These are phyloP conservation scores for Chesias legatella DNA, from an alignment of 2,888 invertebrate species.

Conservation along the genomic window DNA sequence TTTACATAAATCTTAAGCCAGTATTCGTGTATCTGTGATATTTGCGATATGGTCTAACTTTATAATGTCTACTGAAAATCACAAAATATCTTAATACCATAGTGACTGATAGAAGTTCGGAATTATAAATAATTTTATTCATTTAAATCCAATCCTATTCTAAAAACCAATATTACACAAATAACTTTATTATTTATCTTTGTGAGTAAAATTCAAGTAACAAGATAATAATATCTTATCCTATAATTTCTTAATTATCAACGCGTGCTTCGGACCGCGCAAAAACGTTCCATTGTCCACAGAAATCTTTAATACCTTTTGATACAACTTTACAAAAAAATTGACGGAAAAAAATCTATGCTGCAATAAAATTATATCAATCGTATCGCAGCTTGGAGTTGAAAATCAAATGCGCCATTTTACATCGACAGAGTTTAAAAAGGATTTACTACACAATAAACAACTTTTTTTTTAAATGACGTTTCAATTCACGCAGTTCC, in stretches of 20 bases:
- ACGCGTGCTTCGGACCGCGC: slow-evolving; percentile 66
- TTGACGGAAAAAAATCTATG: slow-evolving; percentile 51
- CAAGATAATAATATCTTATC: slow-evolving; percentile 37
- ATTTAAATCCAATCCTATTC: too few species aligned
- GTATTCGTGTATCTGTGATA: too few species aligned
- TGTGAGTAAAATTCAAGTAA: slow-evolving; percentile 34
- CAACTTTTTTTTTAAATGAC: not conserved
- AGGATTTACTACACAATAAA: not conserved
- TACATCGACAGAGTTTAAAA: slow-evolving; percentile 11
- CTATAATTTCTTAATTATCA: slow-evolving; percentile 44
- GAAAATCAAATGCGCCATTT: slow-evolving; percentile 5
- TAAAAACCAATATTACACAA: too few species aligned
- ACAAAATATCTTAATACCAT: too few species aligned
- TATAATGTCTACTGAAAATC: too few species aligned
- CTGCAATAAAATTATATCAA: slow-evolving; percentile 41
- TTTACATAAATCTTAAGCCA: too few species aligned
- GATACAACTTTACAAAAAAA: slow-evolving; percentile 49
- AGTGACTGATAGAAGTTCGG: too few species aligned
- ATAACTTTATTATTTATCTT: too few species aligned
- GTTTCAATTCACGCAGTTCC: slow-evolving; percentile 15
- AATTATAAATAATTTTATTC: too few species aligned
- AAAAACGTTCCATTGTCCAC: slow-evolving; percentile 49
- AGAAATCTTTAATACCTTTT: slow-evolving; percentile 54
- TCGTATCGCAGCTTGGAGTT: slow-evolving; percentile 5
- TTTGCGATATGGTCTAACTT: too few species aligned